These are phyloP conservation scores for Mionectes macconnelli DNA, from an alignment of 2,113 vertebrate species.

Conservation along the genomic window DNA sequence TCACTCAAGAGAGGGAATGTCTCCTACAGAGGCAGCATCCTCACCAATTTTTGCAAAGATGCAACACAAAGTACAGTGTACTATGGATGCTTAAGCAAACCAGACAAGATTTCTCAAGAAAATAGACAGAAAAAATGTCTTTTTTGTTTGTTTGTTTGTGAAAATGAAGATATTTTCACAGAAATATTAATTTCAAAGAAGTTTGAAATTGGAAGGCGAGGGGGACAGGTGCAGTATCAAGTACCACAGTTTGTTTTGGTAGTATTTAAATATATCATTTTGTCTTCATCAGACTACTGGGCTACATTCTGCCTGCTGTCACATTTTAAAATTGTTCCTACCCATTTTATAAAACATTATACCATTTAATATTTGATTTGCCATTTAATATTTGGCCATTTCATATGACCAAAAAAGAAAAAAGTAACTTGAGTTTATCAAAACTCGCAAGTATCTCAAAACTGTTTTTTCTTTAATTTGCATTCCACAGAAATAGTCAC, in stretches of 20 bases:
- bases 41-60: neutral
- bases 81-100: neutral
- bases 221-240: neutral
- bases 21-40: neutral
- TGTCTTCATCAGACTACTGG: neutral
- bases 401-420: neutral
- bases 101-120: neutral
- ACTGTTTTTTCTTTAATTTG: neutral
- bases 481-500: neutral
- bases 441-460: neutral
- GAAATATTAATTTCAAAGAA: neutral
- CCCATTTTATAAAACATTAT: neutral
- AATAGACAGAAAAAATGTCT: neutral
- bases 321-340: neutral
- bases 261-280: neutral
- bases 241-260: neutral
- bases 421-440: neutral
- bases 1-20: neutral
- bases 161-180: neutral
- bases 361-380: neutral
- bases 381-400: no score
- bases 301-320: neutral
- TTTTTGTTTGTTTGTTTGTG: neutral
- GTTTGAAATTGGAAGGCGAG: neutral
- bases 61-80: neutral